Percentiles rank a stretch among this genome's conserved stretches.
These are phyloP conservation scores for Hecatera dysodea DNA, from an alignment of 2,888 invertebrate species.

Conservation along the genomic window DNA sequence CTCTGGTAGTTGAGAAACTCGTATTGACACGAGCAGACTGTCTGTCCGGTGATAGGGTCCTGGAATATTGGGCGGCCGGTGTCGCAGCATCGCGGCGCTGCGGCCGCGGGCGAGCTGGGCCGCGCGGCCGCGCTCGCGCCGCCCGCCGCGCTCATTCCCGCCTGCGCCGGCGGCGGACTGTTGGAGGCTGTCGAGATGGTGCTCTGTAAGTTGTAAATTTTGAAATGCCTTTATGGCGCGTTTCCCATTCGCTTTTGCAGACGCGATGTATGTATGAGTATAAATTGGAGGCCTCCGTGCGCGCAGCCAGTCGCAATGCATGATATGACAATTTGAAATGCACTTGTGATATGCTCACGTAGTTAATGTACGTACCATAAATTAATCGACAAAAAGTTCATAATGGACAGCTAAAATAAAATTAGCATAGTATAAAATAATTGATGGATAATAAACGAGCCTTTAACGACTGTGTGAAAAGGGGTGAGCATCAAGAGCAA, in stretches of 20 bases:
- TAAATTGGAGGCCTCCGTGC: slow-evolving; percentile 84
- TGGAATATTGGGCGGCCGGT: slow-evolving; percentile 97
- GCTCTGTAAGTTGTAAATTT: slow-evolving; percentile 91
- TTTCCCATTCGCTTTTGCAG: slow-evolving; percentile 87
- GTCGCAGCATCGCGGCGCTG: slow-evolving; percentile 95
- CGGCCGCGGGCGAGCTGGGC: slow-evolving; percentile 88
- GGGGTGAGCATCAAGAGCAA: slow-evolving; percentile 76
- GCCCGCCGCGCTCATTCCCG: slow-evolving; percentile 90
- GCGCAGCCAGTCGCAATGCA: slow-evolving; percentile 84
- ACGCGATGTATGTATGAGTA: slow-evolving; percentile 54
- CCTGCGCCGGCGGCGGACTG: slow-evolving; percentile 92
- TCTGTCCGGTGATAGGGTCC: slow-evolving; percentile 97
- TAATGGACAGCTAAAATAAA: slow-evolving; percentile 65
- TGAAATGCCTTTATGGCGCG: slow-evolving; percentile 90
- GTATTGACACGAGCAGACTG: slow-evolving; percentile 97
- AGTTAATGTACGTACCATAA: slow-evolving; percentile 62
- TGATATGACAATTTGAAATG: slow-evolving; percentile 50
- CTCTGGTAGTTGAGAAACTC: slow-evolving; percentile 96
- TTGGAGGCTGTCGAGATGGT: slow-evolving; percentile 94
- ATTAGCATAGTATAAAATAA: slow-evolving; percentile 75
- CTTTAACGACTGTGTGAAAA: slow-evolving; percentile 85
- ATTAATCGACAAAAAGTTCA: slow-evolving; percentile 61
- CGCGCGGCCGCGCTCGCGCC: slow-evolving; percentile 89
- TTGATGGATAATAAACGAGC: slow-evolving; percentile 84
- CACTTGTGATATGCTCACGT: slow-evolving; percentile 77